A percentile compares a stretch with the other conserved stretches of the same genome.
Evolutionary conservation across 1,140 invertebrate genomes (phyloP).

Genomic region (Papilio machaon): DNA sequence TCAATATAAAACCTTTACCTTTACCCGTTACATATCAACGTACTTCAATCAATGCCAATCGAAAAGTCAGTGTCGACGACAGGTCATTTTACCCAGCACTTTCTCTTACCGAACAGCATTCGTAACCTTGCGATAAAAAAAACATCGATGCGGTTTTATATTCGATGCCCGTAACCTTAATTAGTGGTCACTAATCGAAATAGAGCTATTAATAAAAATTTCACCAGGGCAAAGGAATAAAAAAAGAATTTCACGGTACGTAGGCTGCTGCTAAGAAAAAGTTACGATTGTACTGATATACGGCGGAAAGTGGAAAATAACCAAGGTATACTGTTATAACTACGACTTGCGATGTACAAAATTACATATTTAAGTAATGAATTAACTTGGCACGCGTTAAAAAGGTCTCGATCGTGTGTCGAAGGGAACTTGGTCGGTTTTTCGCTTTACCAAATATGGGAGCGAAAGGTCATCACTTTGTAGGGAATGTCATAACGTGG

Average conservation of each 20-base stretch:
- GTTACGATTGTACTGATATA: constrained; percentile 28
- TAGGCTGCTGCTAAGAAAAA: constrained; percentile 23
- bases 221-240: constrained; percentile 40
- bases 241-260: constrained; percentile 38
- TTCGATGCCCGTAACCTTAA: constrained; percentile 39
- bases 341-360: background rate
- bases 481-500: background rate
- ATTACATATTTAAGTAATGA: constrained; percentile 4
- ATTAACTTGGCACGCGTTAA: constrained; percentile 30
- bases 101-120: constrained; percentile 43
- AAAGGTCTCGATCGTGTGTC: constrained; percentile 7
- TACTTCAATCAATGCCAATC: constrained; percentile 54
- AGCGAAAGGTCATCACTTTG: background rate
- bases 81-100: constrained; percentile 47
- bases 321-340: background rate
- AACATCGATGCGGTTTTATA: constrained; percentile 29
- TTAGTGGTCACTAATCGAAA: constrained; percentile 43
- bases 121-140: constrained; percentile 29
- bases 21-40: constrained; percentile 43
- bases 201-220: constrained; percentile 47
- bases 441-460: background rate
- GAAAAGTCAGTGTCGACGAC: constrained; percentile 57
- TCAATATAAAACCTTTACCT: constrained; percentile 47
- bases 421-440: background rate
- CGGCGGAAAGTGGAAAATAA: background rate